Evolutionary conservation across 2,113 vertebrate species (phyloP).

Genomic region (Panthera leo): DNA sequence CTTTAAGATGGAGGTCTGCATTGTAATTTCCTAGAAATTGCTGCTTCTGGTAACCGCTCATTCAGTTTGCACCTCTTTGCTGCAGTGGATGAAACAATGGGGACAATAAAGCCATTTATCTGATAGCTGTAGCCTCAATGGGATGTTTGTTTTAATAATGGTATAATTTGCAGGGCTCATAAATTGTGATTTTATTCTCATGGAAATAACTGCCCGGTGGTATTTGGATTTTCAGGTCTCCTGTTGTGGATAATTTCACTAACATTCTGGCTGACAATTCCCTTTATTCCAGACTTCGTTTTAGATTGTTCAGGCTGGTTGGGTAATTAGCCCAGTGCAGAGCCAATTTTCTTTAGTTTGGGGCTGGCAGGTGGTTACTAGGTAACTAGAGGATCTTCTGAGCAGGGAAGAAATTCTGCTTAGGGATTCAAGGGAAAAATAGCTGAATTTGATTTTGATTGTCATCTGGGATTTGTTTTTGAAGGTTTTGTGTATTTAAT

Average conservation of each 20-base stretch:
- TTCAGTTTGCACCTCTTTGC: constrained; percentile 71
- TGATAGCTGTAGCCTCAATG: constrained; percentile 71
- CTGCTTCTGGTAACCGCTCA: constrained; percentile 70
- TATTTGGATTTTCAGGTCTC: constrained; percentile 75
- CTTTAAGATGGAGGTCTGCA: constrained; percentile 62
- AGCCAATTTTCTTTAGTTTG: constrained; percentile 72
- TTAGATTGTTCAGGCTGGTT: constrained; percentile 60
- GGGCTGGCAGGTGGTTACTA: constrained; percentile 70
- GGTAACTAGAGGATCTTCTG: constrained; percentile 68
- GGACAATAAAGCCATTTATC: constrained; percentile 74
- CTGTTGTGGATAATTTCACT: constrained; percentile 77
- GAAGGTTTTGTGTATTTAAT: constrained; percentile 10
- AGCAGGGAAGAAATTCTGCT: constrained; percentile 62
- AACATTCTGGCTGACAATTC: constrained; percentile 60
- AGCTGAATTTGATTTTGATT: constrained; percentile 53
- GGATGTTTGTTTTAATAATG: constrained; percentile 79
- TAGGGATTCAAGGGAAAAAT: constrained; percentile 45
- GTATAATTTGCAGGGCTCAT: constrained; percentile 74
- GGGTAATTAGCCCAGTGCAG: constrained; percentile 51
- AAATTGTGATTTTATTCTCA: constrained; percentile 77
- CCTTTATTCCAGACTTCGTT: constrained; percentile 53
- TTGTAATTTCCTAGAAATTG: constrained; percentile 76
- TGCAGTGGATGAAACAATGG: constrained; percentile 60
- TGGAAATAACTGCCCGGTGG: constrained; percentile 66
- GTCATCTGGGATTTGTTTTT: constrained; percentile 9